phyloP scores from a whole-genome alignment of 2,797 vertebrate species.

The Karalla daura region DNA sequence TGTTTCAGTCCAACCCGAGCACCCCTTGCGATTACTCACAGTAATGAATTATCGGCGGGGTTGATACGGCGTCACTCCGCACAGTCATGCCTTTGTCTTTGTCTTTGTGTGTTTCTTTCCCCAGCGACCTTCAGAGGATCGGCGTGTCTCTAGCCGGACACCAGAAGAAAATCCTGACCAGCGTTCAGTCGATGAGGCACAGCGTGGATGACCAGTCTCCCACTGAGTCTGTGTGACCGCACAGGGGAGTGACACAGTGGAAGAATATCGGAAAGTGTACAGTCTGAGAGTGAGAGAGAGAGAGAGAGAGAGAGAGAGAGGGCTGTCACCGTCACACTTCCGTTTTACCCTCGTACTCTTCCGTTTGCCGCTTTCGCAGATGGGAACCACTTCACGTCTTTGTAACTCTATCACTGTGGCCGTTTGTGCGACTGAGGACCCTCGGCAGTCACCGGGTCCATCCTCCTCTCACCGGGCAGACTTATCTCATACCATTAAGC shows the following conservation, averaged over 20 bases:
- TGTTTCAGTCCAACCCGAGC: background rate
- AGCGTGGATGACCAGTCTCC: slow-evolving; percentile 92
- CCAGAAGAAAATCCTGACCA: slow-evolving; percentile 99
- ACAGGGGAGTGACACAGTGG: background rate
- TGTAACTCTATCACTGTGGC: slow-evolving; percentile 18
- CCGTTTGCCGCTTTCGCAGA: slow-evolving; percentile 5
- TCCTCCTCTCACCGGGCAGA: background rate
- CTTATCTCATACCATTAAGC: background rate
- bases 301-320: slow-evolving; percentile 72
- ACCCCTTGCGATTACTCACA: background rate
- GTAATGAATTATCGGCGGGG: background rate
- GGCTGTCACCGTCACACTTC: slow-evolving; percentile 5
- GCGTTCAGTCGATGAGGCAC: slow-evolving; percentile 93
- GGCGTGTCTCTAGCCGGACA: slow-evolving; percentile 96
- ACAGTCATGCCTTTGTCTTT: background rate
- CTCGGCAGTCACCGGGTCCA: slow-evolving; percentile 4
- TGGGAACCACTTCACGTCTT: slow-evolving; percentile 6
- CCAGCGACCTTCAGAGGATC: slow-evolving; percentile 96
- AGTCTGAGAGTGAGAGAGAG: slow-evolving; percentile 45
- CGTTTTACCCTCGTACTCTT: slow-evolving; percentile 5
- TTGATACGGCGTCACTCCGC: background rate
- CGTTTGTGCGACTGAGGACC: slow-evolving; percentile 23
- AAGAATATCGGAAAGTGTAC: slow-evolving; percentile 8
- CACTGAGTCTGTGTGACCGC: slow-evolving; percentile 89
- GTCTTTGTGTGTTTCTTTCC: slow-evolving; percentile 21